Percentiles rank a stretch among this genome's conserved stretches.
Evolutionary conservation across 1,140 invertebrate species (phyloP).

Genomic region (Paramacrobiotus metropolitanus): DNA sequence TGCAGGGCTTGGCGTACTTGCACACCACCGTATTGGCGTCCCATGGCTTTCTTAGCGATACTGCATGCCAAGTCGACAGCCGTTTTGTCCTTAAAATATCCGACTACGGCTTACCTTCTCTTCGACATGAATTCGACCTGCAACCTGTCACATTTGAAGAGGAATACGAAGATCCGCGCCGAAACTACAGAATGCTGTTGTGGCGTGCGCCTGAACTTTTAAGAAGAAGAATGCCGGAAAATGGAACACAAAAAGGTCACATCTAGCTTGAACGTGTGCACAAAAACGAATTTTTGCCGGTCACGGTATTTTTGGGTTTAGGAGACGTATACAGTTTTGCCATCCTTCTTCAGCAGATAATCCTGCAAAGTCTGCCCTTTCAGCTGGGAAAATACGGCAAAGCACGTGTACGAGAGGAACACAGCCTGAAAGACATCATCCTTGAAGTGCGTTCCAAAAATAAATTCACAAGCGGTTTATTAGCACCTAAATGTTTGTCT

Average conservation of each 20-base stretch:
- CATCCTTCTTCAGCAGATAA: slow-evolving; percentile 80
- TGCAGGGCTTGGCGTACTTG: slow-evolving; percentile 72
- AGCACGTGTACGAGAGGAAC: not conserved
- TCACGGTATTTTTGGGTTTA: too few species aligned
- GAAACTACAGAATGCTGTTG: slow-evolving; percentile 30
- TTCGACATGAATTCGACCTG: not conserved
- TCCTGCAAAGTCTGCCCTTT: slow-evolving; percentile 52
- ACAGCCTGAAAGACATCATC: too few species aligned
- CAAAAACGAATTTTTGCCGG: not conserved
- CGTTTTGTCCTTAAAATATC: slow-evolving; percentile 89
- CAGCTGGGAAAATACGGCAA: not conserved
- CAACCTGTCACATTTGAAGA: not conserved
- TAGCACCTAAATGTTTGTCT: too few species aligned
- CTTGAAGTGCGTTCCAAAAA: too few species aligned
- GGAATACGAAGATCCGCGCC: too few species aligned
- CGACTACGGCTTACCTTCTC: slow-evolving; percentile 58
- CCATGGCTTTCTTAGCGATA: slow-evolving; percentile 87
- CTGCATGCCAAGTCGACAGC: slow-evolving; percentile 91
- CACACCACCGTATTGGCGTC: slow-evolving; percentile 67
- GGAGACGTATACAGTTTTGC: slow-evolving; percentile 85
- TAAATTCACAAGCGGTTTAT: too few species aligned
- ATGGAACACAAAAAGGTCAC: slow-evolving; percentile 29
- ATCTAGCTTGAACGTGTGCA: slow-evolving; percentile 24
- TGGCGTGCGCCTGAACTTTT: slow-evolving; percentile 90
- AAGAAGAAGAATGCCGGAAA: slow-evolving; percentile 32